Conservation (phyloP, 2,888 invertebrate genomes). For the Meganola albula region DNA sequence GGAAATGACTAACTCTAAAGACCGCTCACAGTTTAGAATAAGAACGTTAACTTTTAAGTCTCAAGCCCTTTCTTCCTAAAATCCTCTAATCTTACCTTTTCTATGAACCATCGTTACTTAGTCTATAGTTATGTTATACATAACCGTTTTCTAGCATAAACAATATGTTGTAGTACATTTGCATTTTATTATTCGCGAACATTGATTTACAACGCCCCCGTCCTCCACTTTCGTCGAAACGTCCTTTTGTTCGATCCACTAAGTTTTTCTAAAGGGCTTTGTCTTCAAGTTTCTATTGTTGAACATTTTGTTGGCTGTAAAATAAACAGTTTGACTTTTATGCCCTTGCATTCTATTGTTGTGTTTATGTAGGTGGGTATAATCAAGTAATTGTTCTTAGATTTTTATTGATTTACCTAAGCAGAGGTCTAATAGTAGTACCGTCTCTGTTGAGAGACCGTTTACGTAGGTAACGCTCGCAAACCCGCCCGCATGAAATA, state of each 20-base stretch:
- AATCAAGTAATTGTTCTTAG: too few species aligned
- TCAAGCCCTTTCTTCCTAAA: too few species aligned
- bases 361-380: slow-evolving; percentile 30
- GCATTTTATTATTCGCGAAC: slow-evolving; percentile 52
- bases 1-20: too few species aligned
- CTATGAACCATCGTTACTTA: too few species aligned
- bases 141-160: slow-evolving; percentile 25
- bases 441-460: too few species aligned
- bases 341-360: slow-evolving; percentile 47
- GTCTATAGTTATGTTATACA: slow-evolving; percentile 12
- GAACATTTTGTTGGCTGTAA: slow-evolving; percentile 47
- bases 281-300: slow-evolving; percentile 63
- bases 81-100: too few species aligned
- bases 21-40: too few species aligned
- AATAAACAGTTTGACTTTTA: slow-evolving; percentile 62
- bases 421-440: too few species aligned
- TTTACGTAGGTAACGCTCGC: too few species aligned
- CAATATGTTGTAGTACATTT: slow-evolving; percentile 28
- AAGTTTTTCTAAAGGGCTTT: slow-evolving; percentile 64
- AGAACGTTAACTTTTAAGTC: too few species aligned
- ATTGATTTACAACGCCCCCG: slow-evolving; percentile 54
- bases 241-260: slow-evolving; percentile 59
- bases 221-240: slow-evolving; percentile 52
- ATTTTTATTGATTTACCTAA: too few species aligned
- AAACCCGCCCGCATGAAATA: too few species aligned